Percentiles rank a stretch among this genome's conserved stretches.
phyloP scores from a whole-genome alignment of 2,797 vertebrate genomes.

The Hybognathus amarus region DNA sequence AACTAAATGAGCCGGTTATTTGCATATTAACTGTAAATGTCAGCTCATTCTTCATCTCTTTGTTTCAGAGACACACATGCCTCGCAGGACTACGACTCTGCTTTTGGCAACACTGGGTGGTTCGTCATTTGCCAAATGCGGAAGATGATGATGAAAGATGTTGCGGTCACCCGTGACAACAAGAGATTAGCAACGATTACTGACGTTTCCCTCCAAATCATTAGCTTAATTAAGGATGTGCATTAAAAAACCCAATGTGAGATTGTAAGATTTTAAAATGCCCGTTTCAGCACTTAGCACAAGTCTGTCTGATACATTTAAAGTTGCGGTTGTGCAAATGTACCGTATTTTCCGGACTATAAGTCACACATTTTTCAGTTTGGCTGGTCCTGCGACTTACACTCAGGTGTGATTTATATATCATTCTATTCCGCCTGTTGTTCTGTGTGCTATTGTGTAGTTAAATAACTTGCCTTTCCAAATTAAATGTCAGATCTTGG shows the following conservation, averaged over 20 bases:
- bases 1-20: conserved; percentile 64
- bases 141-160: conserved; percentile 45
- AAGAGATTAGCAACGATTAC: conserved; percentile 48
- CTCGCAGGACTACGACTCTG: neutral
- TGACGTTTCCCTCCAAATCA: conserved; percentile 29
- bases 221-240: conserved; percentile 32
- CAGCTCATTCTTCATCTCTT: conserved; percentile 42
- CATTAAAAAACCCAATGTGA: neutral
- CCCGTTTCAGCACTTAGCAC: neutral
- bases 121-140: conserved; percentile 42
- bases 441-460: too few relatives aligned
- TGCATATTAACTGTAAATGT: conserved; percentile 65
- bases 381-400: too few relatives aligned
- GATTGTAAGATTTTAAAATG: neutral
- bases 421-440: too few relatives aligned
- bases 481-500: too few relatives aligned
- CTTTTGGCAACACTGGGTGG: conserved; percentile 1
- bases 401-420: too few relatives aligned
- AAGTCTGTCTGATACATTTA: neutral
- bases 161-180: conserved; percentile 10
- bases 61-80: conserved; percentile 6
- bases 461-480: too few relatives aligned
- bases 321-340: too few relatives aligned
- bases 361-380: too few relatives aligned
- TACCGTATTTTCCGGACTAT: too few relatives aligned